Conservation (phyloP, 2,888 invertebrate species). For the Galerucella pusilla region DNA sequence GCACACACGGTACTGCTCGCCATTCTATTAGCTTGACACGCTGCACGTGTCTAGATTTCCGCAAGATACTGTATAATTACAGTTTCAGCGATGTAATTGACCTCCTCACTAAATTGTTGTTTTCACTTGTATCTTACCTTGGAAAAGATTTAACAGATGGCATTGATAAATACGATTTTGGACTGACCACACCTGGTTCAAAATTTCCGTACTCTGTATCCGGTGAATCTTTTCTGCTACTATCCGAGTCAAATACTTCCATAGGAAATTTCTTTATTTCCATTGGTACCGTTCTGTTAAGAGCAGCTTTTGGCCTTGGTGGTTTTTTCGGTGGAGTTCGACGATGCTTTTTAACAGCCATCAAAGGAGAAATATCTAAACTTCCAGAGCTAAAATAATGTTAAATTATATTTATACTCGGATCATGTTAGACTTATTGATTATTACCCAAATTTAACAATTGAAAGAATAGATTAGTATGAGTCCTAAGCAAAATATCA, state of each 20-base stretch:
- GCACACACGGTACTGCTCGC: too few species aligned
- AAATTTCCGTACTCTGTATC: conserved; percentile 55
- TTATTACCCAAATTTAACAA: too few species aligned
- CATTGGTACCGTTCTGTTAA: conserved; percentile 61
- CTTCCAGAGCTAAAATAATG: conserved; percentile 55
- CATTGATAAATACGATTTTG: conserved; percentile 88
- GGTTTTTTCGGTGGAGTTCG: conserved; percentile 55
- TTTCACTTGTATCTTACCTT: conserved; percentile 64
- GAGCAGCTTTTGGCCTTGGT: conserved; percentile 58
- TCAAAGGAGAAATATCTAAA: conserved; percentile 62
- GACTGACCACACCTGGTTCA: conserved; percentile 62
- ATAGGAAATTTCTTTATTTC: conserved; percentile 50
- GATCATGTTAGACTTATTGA: too few species aligned
- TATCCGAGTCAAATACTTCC: conserved; percentile 59
- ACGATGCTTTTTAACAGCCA: conserved; percentile 57
- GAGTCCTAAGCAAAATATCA: too few species aligned
- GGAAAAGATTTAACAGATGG: conserved; percentile 88
- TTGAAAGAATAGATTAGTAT: too few species aligned
- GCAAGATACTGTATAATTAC: too few species aligned
- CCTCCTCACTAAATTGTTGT: background rate
- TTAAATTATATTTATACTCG: background rate
- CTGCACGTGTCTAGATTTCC: too few species aligned
- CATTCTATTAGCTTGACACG: too few species aligned
- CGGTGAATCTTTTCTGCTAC: conserved; percentile 56
- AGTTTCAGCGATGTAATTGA: too few species aligned